These are phyloP conservation scores for Furnarius figulus DNA, from an alignment of 2,113 vertebrate species.

Conservation along the genomic window DNA sequence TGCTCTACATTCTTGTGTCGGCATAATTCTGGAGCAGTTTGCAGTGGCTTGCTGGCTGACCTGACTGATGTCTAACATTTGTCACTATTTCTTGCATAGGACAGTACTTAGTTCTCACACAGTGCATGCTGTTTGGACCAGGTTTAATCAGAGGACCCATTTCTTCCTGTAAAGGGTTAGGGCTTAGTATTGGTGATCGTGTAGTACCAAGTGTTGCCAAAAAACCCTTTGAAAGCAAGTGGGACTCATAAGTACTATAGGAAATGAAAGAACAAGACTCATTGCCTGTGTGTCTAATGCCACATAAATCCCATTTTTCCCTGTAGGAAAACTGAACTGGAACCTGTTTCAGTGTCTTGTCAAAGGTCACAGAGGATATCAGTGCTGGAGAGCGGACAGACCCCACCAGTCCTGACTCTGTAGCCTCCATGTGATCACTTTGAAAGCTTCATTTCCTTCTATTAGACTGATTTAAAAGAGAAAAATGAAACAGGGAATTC, in stretches of 20 bases:
- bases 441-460: slow-evolving; percentile 24
- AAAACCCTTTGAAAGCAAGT: not conserved
- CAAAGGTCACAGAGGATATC: not conserved
- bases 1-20: not conserved
- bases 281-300: fast-evolving
- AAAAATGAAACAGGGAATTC: not conserved
- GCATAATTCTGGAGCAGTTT: not conserved
- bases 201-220: not conserved
- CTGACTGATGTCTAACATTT: not conserved
- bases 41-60: not conserved
- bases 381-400: fast-evolving
- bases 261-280: not conserved
- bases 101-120: not conserved
- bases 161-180: not conserved
- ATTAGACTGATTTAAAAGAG: slow-evolving; percentile 19
- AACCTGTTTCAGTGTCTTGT: not conserved
- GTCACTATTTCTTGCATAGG: not conserved
- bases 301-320: not conserved
- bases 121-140: not conserved
- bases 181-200: not conserved
- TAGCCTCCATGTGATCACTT: not conserved
- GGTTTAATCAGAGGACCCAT: not conserved
- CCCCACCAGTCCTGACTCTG: fast-evolving
- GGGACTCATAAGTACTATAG: not conserved
- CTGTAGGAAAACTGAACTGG: not conserved